phyloP scores from a whole-genome alignment of 2,113 vertebrate species.

The Silurus meridionalis region DNA sequence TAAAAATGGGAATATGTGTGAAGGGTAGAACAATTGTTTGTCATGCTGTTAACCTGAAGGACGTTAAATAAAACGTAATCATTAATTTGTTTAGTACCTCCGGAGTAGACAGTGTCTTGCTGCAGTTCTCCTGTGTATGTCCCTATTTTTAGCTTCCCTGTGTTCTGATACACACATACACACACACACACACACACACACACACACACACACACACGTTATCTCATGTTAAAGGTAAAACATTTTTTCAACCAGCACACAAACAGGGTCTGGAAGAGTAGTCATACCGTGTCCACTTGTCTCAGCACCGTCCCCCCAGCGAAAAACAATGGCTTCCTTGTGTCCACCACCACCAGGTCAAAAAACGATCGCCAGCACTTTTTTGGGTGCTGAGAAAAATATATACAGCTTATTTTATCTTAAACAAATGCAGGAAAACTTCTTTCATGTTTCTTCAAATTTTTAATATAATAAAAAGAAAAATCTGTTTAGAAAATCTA shows the following conservation, averaged over 20 bases:
- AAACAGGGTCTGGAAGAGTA: not conserved
- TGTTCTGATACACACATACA: slow-evolving; percentile 67
- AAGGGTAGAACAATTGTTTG: not conserved
- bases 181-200: not conserved
- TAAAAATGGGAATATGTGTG: not conserved
- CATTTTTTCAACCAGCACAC: not conserved
- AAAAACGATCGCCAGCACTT: slow-evolving; percentile 78
- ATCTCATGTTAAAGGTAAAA: too few relatives aligned
- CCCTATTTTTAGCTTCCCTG: slow-evolving; percentile 80
- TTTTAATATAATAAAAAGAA: too few relatives aligned
- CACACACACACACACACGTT: not conserved
- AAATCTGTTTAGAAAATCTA: too few relatives aligned
- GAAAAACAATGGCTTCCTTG: slow-evolving; percentile 81
- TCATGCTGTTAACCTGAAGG: too few relatives aligned
- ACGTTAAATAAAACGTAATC: too few relatives aligned
- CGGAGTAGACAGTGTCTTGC: slow-evolving; percentile 80
- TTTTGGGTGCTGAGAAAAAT: slow-evolving; percentile 13
- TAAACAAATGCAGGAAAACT: not conserved
- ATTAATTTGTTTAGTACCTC: slow-evolving; percentile 63
- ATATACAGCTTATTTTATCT: not conserved
- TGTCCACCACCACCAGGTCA: slow-evolving; percentile 82
- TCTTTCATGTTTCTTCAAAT: not conserved
- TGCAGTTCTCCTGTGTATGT: slow-evolving; percentile 82
- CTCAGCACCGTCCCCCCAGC: slow-evolving; percentile 79
- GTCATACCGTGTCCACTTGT: slow-evolving; percentile 79